phyloP scores from a whole-genome alignment of 2,888 invertebrate species.

The Ophion ellenae region DNA sequence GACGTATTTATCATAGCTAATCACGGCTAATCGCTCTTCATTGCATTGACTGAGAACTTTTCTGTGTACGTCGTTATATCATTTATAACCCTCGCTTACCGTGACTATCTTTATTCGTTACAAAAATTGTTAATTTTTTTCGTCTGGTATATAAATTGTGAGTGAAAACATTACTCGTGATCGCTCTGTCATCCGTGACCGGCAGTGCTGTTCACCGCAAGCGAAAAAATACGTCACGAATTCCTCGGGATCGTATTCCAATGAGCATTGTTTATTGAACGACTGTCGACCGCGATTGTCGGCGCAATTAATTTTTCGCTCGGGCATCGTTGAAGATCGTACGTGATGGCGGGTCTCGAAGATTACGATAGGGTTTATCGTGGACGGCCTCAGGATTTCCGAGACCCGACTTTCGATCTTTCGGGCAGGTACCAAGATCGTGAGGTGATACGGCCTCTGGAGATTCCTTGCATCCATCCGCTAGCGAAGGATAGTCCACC shows the following conservation, averaged over 20 bases:
- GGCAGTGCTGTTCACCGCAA: conserved; percentile 10
- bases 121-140: neutral
- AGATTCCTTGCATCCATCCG: conserved; percentile 76
- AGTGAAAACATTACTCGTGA: neutral
- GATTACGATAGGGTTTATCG: conserved; percentile 78
- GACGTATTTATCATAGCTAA: too few species aligned
- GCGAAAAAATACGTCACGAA: conserved; percentile 44
- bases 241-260: conserved; percentile 17
- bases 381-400: conserved; percentile 72
- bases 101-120: neutral
- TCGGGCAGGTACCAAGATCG: conserved; percentile 75
- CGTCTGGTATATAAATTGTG: neutral
- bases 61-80: conserved; percentile 29
- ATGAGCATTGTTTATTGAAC: conserved; percentile 27
- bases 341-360: conserved; percentile 75
- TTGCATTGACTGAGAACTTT: neutral
- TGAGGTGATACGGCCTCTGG: conserved; percentile 80
- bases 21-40: too few species aligned
- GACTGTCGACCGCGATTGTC: conserved; percentile 5
- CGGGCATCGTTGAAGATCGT: neutral
- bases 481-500: conserved; percentile 76
- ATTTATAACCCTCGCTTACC: conserved; percentile 25
- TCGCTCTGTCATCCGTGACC: neutral
- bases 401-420: conserved; percentile 68
- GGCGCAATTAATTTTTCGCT: neutral